Evolutionary conservation across 2,113 vertebrate genomes (phyloP).

Genomic region (Bucco capensis): DNA sequence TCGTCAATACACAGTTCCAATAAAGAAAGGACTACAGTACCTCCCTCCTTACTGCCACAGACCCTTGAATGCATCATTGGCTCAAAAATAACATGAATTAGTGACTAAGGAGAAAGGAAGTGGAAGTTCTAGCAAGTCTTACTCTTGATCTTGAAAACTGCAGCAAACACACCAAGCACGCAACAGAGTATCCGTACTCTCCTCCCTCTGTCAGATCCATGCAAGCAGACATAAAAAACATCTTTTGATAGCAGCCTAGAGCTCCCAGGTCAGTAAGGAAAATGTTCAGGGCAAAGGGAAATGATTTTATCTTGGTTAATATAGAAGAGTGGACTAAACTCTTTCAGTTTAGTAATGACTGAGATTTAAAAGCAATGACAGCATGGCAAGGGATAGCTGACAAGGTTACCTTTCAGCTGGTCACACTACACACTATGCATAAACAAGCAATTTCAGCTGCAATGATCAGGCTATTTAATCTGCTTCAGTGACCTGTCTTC

Average conservation of each 20-base stretch:
- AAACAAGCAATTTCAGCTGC: not conserved
- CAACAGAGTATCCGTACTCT: not conserved
- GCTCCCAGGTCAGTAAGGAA: not conserved
- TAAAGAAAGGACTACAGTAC: not conserved
- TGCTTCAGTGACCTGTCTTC: not conserved
- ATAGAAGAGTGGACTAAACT: not conserved
- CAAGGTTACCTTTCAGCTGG: not conserved
- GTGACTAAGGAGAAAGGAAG: not conserved
- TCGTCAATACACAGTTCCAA: not conserved
- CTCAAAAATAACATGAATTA: not conserved
- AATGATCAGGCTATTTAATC: not conserved
- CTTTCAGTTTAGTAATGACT: not conserved
- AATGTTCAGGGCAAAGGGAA: not conserved
- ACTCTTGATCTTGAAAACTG: not conserved
- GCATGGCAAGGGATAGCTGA: not conserved
- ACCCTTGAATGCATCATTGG: not conserved
- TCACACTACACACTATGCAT: not conserved
- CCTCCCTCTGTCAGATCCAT: not conserved
- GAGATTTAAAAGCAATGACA: not conserved
- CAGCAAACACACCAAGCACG: not conserved
- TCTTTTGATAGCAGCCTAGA: fast-evolving
- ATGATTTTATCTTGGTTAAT: not conserved
- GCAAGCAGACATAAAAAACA: not conserved
- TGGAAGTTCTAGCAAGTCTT: not conserved
- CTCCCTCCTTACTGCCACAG: not conserved